A percentile compares a stretch with the other conserved stretches of the same genome.
phyloP scores from a whole-genome alignment of 2,888 invertebrate species.

The Mechanitis messenoides region DNA sequence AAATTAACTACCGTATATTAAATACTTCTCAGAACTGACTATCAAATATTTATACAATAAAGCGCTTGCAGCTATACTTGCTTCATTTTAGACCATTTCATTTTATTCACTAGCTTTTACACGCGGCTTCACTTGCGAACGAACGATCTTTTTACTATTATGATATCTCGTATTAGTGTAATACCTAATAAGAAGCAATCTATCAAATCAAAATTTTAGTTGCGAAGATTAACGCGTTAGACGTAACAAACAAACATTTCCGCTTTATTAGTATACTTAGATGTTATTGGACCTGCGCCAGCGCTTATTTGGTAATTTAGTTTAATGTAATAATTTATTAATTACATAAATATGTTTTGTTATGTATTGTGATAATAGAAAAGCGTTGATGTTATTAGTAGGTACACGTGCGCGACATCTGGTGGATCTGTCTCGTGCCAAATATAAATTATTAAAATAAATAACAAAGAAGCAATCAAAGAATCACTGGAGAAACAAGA shows the following conservation, averaged over 20 bases:
- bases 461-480: conserved; percentile 67
- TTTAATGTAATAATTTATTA: no score
- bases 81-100: conserved; percentile 48
- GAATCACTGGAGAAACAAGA: conserved; percentile 57
- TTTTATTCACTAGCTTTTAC: conserved; percentile 39
- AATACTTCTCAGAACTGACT: conserved; percentile 67
- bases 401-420: conserved; percentile 30
- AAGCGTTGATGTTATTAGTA: no score
- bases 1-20: conserved; percentile 66
- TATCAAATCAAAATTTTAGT: no score
- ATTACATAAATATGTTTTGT: no score
- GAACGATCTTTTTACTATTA: no score
- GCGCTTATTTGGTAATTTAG: conserved; percentile 41
- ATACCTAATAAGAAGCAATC: no score
- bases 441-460: conserved; percentile 40
- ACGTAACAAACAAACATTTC: no score
- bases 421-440: conserved; percentile 24
- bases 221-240: no score
- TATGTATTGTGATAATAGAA: no score
- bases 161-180: no score
- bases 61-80: conserved; percentile 54
- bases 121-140: no score
- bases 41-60: conserved; percentile 72
- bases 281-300: conserved; percentile 56
- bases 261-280: no score